These are phyloP conservation scores for Nasonia giraulti DNA, from an alignment of 1,140 invertebrate genomes.

Conservation along the genomic window DNA sequence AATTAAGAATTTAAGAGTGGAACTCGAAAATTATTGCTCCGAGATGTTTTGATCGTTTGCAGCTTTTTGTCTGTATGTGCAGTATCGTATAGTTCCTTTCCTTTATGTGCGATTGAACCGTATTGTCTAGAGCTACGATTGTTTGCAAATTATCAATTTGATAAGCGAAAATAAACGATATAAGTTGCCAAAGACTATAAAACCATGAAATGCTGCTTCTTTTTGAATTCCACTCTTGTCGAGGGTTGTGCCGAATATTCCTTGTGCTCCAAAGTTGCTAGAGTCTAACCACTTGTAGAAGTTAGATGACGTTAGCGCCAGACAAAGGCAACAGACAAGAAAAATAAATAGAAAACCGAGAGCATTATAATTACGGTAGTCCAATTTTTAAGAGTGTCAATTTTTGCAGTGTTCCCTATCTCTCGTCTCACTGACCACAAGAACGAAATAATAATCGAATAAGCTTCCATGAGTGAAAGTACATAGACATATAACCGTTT, in stretches of 20 bases:
- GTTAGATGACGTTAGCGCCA: slow-evolving; percentile 25
- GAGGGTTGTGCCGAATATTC: slow-evolving; percentile 42
- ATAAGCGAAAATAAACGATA: neutral
- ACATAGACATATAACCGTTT: neutral
- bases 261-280: slow-evolving; percentile 36
- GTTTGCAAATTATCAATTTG: neutral
- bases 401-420: slow-evolving; percentile 37
- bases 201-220: neutral
- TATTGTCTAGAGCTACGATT: neutral
- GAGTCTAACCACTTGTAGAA: slow-evolving; percentile 14
- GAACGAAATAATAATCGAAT: slow-evolving; percentile 7
- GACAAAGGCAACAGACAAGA: neutral
- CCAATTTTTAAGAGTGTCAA: slow-evolving; percentile 27
- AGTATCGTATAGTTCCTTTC: neutral
- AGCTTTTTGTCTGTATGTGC: neutral
- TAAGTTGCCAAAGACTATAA: neutral
- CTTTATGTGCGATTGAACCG: neutral
- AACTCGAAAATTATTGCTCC: slow-evolving; percentile 31
- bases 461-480: slow-evolving; percentile 18
- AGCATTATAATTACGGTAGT: slow-evolving; percentile 4
- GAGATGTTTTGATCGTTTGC: neutral
- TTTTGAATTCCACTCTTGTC: slow-evolving; percentile 45
- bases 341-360: slow-evolving; percentile 1
- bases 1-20: slow-evolving; percentile 40
- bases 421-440: slow-evolving; percentile 31